These are phyloP conservation scores for Chrysopilus asiliformis DNA, from an alignment of 2,888 invertebrate genomes.

Conservation along the genomic window DNA sequence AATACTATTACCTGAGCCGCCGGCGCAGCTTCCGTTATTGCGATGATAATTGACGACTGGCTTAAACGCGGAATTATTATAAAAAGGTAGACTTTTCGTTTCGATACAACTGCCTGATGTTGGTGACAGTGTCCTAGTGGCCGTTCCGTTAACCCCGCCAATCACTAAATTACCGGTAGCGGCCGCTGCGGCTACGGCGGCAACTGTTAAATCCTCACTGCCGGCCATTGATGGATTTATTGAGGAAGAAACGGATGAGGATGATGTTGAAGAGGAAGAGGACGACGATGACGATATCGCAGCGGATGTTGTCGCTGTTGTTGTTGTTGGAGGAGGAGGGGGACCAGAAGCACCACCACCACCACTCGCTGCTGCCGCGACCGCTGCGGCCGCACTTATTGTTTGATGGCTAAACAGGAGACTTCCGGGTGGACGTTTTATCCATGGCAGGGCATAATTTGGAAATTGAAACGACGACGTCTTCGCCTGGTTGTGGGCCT, in stretches of 20 bases:
- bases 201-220: no score
- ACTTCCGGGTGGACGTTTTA: slow-evolving; percentile 36
- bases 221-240: no score
- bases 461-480: slow-evolving; percentile 42
- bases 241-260: no score
- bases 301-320: slow-evolving; percentile 8
- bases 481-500: no score
- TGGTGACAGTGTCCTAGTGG: no score
- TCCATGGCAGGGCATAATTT: slow-evolving; percentile 53
- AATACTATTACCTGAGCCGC: neutral
- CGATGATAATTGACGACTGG: slow-evolving; percentile 17
- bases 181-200: neutral
- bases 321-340: slow-evolving; percentile 9
- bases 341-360: slow-evolving; percentile 2
- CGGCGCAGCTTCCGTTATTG: neutral
- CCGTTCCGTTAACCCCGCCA: no score
- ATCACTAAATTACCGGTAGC: no score
- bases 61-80: slow-evolving; percentile 21
- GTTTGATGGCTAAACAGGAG: slow-evolving; percentile 7
- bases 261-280: slow-evolving; percentile 3
- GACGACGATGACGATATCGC: slow-evolving; percentile 11
- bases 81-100: slow-evolving; percentile 10
- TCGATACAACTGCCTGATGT: no score
- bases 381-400: slow-evolving; percentile 1
- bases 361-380: slow-evolving; percentile 2